Percentiles rank a stretch among this genome's conserved stretches.
Evolutionary conservation across 2,888 invertebrate genomes (phyloP).

Genomic region (Tenthredo notha): DNA sequence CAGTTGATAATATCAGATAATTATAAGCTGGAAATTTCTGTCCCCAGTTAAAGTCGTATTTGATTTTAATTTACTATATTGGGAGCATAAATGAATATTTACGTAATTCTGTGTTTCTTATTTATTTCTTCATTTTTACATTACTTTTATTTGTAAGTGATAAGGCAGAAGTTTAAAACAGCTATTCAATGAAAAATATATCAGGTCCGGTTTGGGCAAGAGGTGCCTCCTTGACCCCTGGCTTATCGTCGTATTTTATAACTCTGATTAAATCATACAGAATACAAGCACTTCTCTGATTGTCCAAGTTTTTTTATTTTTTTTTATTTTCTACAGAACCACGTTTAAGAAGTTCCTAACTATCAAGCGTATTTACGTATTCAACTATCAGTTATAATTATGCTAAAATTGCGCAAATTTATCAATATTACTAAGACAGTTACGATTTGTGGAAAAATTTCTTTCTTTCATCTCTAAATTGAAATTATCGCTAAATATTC

Average conservation of each 20-base stretch:
- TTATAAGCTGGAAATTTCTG: neutral
- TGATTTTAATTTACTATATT: neutral
- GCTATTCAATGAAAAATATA: neutral
- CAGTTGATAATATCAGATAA: conserved; percentile 29
- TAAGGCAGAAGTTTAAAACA: neutral
- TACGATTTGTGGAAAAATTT: neutral
- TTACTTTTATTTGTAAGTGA: neutral
- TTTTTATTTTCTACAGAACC: neutral
- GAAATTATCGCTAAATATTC: neutral
- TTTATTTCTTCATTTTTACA: neutral
- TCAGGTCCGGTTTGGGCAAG: conserved; percentile 19
- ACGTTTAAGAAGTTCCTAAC: neutral
- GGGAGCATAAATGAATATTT: neutral
- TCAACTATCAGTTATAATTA: neutral
- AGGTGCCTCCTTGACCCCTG: conserved; percentile 47
- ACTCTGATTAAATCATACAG: conserved; percentile 35
- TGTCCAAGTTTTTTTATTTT: neutral
- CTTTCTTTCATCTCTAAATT: neutral
- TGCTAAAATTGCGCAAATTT: neutral
- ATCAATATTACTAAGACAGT: neutral
- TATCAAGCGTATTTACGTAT: neutral
- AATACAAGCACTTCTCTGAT: conserved; percentile 41
- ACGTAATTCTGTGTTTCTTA: neutral
- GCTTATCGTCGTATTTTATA: conserved; percentile 31
- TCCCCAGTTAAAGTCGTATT: neutral